Evolutionary conservation across 1,140 invertebrate genomes (phyloP), one percentile per base, ranked within the genome.

Genomic region (Lucilia cuprina): DNA sequence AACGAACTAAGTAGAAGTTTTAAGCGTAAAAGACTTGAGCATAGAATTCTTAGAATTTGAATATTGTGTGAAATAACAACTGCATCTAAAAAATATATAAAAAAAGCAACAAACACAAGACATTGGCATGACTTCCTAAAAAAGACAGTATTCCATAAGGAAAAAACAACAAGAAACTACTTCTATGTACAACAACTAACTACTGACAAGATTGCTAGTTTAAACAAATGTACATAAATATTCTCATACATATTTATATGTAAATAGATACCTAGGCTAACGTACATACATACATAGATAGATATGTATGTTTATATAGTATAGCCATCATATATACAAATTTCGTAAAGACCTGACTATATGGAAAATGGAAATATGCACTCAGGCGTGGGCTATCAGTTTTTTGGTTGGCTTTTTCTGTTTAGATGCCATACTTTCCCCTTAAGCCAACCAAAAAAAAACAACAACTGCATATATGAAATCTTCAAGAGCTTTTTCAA

Each of bases 51-150:
- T 80, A 80, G 77, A 80, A 80, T 80, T 80, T 80, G 41, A 80
- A 80, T 80, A 80, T 80, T 80, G 77, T 80, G 77, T 80, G 77
- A 80, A 80, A 80, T 80, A 80, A 80, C 77, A 80, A 80, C 77
- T 47, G 77, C 77, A 80, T 5, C 74, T 10, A 30, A 17, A 19
- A 19, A 78, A 30, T 19, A 78, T 41, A 25, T 41, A 19, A 1
- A n/a, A 47, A 49, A 80, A 80, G 50, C 13, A 41, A 80, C 30
- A 49, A 49, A 49, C 65, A 70, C 21, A 70, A 70, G 65, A 70
- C 65, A 70, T 70, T 70, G 65, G n/a, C 65, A 70, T 70, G 65
- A 70, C 65, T 70, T 70, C 65, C 65, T 70, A 70, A 70, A 60
- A 70, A 70, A 70, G 65, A 70, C 65, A 70, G n/a, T 25, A 70